Evolutionary conservation across 2,113 vertebrate species (phyloP), one percentile per base, ranked within the genome.

Genomic region (Potamarius usumacintae): DNA sequence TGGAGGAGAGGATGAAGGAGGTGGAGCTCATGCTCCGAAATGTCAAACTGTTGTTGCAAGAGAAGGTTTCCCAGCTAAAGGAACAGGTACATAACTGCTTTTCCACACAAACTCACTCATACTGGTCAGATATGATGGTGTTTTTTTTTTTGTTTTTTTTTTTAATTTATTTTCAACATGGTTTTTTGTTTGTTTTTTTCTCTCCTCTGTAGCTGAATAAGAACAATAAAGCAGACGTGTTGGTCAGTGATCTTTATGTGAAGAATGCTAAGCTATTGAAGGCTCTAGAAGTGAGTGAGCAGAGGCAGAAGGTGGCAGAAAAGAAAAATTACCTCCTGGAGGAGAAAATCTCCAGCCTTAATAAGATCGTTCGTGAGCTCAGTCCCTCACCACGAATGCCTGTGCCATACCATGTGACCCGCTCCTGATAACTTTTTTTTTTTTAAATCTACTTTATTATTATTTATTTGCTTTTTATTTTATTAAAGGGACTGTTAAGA

Each of bases 241-340:
- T 96, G 94, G 97, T 98, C 86, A 96, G 96, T 89, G 97, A 98
- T 91, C 94, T 99, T 89, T 98, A 97, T n/a, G 95, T 97, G 85
- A 97, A 99, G 93, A 99, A 98, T 50, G 88, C 94, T 3, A 96
- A 98, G 88, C 96, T 99, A 84, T 95, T 98, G 85, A 96, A 97
- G 90, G 96, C 96, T 55, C 92, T 99, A 95, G 96, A 98, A 94
- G 92, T 92, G 65, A 97, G 96, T 0, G 96, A 98, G 90, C 96
- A 97, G 91, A 91, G 96, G 77, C 97, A 98, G 85, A 97, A 96
- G 88, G 96, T 94, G 0, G 91, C 96, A 0, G 97, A 98, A 90
- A 98, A 97, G 95, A 99, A 96, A 87, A 98, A 98, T 94, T 97
- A 96, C 91, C 94, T 99, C 6, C 94, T 98, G 71, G 97, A 98